Evolutionary conservation across 2,888 invertebrate species (phyloP), one percentile per base, ranked within the genome.

Genomic region (Tetramorium bicarinatum): DNA sequence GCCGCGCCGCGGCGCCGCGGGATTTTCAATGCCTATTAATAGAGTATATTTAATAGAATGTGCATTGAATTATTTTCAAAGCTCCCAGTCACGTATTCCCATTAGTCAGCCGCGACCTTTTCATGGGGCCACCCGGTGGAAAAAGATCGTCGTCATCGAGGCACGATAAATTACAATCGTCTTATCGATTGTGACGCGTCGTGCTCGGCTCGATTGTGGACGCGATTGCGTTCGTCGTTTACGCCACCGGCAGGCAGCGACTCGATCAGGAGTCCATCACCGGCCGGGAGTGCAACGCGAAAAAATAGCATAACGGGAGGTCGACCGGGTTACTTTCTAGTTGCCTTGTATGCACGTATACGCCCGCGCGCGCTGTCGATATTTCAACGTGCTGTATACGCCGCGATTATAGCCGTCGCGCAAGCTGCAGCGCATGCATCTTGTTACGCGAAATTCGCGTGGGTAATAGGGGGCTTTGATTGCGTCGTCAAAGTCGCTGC

Each of bases 251-350:
- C 76, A 61, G n/a, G 47, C 66, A 62, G 66, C 56, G 71, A 82
- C 76, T 76, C 66, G 76, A 52, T 62, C 83, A 44, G 81, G 61
- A 61, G 61, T 69, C 52, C 64, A 79, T 81, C 83, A 82, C 34
- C 69, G 62, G 64, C 81, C 81, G 69, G 56, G 81, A 47, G 34
- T 54, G 3, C 64, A 29, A 83, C n/a, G 54, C 54, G 54, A 79
- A 75, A 84, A 84, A 88, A 86, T 83, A 79, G 52, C 66, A 59
- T 80, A 83, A 71, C 71, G 84, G 83, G 85, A 90, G 89, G 88
- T 85, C 88, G 83, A 87, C 82, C 85, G 80, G 87, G 86, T 86
- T 87, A 88, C 90, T 91, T 91, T 90, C 89, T 88, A 49, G 85
- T 87, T 82, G 79, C 89, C 88, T 85, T 85, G 79, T 87, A 85